A percentile compares a stretch with the other conserved stretches of the same genome.
phyloP scores from a whole-genome alignment of 1,140 invertebrate genomes.

The Chlorops oryzae region DNA sequence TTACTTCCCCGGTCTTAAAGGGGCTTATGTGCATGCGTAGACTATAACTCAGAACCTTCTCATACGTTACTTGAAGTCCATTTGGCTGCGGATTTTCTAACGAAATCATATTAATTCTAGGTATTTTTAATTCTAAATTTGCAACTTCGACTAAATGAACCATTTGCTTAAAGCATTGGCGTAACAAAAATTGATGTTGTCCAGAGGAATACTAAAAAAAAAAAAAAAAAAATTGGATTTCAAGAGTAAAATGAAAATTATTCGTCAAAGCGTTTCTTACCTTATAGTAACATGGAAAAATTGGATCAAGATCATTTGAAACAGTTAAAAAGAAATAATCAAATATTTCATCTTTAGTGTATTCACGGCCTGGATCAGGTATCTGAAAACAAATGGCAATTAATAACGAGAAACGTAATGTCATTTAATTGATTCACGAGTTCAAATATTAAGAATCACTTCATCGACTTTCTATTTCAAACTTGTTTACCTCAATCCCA shows the following conservation, averaged over 20 bases:
- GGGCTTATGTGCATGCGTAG: conserved; percentile 31
- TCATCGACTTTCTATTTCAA: background rate
- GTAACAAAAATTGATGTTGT: conserved; percentile 33
- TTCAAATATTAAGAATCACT: background rate
- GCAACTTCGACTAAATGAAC: conserved; percentile 19
- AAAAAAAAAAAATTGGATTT: background rate
- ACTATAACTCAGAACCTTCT: conserved; percentile 19
- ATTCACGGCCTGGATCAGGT: conserved; percentile 22
- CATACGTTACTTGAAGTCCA: conserved; percentile 5
- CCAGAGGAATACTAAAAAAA: conserved; percentile 20
- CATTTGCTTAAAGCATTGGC: conserved; percentile 35
- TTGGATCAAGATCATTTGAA: conserved; percentile 18
- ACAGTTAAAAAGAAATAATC: conserved; percentile 28
- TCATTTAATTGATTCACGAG: background rate
- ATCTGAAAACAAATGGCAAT: conserved; percentile 16
- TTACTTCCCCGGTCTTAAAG: conserved; percentile 23
- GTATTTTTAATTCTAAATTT: conserved; percentile 29
- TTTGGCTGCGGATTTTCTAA: too few species aligned
- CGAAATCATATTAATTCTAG: conserved; percentile 2
- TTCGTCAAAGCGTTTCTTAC: conserved; percentile 12
- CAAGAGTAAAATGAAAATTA: background rate
- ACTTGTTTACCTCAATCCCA: conserved; percentile 26
- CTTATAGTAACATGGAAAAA: conserved; percentile 43
- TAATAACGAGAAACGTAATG: background rate
- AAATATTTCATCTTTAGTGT: conserved; percentile 25